Evolutionary conservation across 2,113 vertebrate genomes (phyloP).

Genomic region (Sardina pilchardus): DNA sequence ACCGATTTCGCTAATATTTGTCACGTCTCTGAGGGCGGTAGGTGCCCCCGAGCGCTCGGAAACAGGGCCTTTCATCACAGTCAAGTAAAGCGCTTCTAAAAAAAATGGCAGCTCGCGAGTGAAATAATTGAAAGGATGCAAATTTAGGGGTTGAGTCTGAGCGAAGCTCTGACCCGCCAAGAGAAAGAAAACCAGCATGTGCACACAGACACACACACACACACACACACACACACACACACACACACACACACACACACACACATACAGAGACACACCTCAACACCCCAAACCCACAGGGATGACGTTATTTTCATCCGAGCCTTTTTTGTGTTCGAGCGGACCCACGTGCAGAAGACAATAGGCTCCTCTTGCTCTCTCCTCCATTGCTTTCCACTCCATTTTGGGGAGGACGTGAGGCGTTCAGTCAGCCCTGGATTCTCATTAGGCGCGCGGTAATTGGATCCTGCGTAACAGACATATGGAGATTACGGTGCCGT

Average conservation of each 20-base stretch:
- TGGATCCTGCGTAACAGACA: constrained; percentile 71
- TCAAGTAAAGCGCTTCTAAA: background rate
- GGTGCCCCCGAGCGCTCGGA: background rate
- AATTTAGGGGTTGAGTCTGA: background rate
- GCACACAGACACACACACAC: background rate
- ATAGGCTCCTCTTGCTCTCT: constrained; percentile 23
- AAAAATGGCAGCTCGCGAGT: background rate
- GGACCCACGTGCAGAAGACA: constrained; percentile 31
- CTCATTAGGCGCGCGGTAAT: constrained; percentile 72
- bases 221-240: constrained; percentile 26
- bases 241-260: constrained; percentile 42
- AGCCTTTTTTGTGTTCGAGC: constrained; percentile 7
- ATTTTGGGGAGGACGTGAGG: constrained; percentile 55
- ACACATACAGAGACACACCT: constrained; percentile 45
- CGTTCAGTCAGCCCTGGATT: constrained; percentile 61
- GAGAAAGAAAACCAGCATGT: background rate
- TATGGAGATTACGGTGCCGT: constrained; percentile 77
- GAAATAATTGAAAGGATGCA: background rate
- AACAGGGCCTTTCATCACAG: background rate
- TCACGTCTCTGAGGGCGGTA: background rate
- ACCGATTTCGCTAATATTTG: background rate
- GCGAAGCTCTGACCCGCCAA: background rate
- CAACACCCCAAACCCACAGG: constrained; percentile 26
- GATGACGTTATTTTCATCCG: background rate
- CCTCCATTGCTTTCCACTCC: constrained; percentile 30